Evolutionary conservation across 2,113 vertebrate genomes (phyloP).

Genomic region (Trogon melanurus): DNA sequence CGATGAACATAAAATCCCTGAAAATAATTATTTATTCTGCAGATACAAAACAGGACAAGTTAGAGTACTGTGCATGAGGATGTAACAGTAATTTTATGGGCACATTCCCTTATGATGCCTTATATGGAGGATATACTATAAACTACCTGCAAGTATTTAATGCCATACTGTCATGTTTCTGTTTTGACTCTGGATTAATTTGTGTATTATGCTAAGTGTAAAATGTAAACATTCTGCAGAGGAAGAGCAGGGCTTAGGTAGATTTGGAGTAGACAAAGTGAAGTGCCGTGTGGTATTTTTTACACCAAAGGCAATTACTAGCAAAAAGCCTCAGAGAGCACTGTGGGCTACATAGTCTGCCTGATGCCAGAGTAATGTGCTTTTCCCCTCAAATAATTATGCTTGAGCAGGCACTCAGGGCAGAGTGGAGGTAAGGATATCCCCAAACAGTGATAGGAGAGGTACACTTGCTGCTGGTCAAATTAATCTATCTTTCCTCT

Average conservation of each 20-base stretch:
- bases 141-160: neutral
- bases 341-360: neutral
- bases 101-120: neutral
- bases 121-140: neutral
- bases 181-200: neutral
- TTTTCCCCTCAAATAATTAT: neutral
- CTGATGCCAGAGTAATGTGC: neutral
- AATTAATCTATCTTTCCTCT: neutral
- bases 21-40: neutral
- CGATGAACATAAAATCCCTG: neutral
- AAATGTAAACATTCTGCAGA: neutral
- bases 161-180: neutral
- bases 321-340: neutral
- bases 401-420: neutral
- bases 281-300: neutral
- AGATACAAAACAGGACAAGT: neutral
- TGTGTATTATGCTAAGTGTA: neutral
- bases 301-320: neutral
- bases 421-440: neutral
- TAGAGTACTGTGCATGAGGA: neutral
- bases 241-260: neutral
- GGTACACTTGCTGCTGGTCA: neutral
- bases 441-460: neutral
- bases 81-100: neutral
- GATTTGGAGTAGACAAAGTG: neutral